A percentile compares a stretch with the other conserved stretches of the same genome.
Evolutionary conservation across 2,113 vertebrate genomes (phyloP).

Genomic region (Scomber colias): DNA sequence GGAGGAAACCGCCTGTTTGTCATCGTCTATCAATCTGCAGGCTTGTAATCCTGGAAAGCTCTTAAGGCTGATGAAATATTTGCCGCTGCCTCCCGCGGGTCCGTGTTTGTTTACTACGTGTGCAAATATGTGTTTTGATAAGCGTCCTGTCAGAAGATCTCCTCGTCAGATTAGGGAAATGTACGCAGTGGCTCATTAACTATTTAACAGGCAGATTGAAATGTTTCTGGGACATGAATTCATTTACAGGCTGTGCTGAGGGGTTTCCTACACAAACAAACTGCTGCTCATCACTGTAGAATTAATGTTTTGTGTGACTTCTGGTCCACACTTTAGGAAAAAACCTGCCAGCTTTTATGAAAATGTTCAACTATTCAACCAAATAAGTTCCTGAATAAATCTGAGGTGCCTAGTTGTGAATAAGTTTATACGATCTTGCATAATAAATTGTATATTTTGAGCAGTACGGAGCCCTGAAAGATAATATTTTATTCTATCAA

Average conservation of each 20-base stretch:
- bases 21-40: conserved; percentile 24
- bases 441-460: too few species aligned
- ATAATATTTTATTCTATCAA: too few species aligned
- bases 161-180: conserved; percentile 71
- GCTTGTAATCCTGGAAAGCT: conserved; percentile 62
- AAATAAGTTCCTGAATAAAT: too few species aligned
- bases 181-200: conserved; percentile 73
- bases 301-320: too few species aligned
- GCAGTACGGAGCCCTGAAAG: too few species aligned
- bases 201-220: conserved; percentile 79
- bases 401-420: too few species aligned
- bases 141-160: conserved; percentile 76
- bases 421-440: too few species aligned
- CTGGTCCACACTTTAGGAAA: too few species aligned
- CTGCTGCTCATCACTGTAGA: too few species aligned
- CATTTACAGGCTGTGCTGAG: conserved; percentile 33
- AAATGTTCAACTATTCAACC: too few species aligned
- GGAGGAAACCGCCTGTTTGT: conserved; percentile 1
- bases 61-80: conserved; percentile 60
- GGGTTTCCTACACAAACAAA: not conserved
- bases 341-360: too few species aligned
- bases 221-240: conserved; percentile 77
- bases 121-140: conserved; percentile 78
- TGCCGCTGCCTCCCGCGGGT: conserved; percentile 43
- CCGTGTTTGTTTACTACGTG: conserved; percentile 76